Conservation (phyloP, 2,888 invertebrate genomes). For the Temnothorax rugatulus region DNA sequence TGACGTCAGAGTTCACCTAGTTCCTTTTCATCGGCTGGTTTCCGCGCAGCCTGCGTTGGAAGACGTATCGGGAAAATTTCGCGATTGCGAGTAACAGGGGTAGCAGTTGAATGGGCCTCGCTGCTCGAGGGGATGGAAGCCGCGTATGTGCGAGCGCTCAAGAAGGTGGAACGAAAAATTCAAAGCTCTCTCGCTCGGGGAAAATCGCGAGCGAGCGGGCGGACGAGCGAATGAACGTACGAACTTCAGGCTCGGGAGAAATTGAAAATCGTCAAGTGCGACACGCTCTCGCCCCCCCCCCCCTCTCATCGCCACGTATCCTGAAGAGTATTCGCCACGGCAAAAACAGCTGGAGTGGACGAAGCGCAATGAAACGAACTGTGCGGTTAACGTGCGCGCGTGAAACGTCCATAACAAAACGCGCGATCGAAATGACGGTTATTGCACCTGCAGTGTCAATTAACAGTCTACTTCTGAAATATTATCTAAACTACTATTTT, state of each 20-base stretch:
- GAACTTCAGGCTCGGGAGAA: conserved; percentile 58
- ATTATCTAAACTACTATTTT: background rate
- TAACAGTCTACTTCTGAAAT: background rate
- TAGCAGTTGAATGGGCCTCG: conserved; percentile 54
- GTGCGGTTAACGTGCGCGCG: background rate
- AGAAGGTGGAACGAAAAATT: conserved; percentile 61
- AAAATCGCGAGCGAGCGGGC: conserved; percentile 40
- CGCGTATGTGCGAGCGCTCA: conserved; percentile 33
- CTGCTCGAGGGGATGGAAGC: conserved; percentile 52
- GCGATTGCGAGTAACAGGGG: conserved; percentile 69
- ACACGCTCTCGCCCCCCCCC: conserved; percentile 61
- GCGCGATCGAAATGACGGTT: conserved; percentile 10
- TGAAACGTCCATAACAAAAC: conserved; percentile 12
- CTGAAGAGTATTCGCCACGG: conserved; percentile 43
- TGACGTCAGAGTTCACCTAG: conserved; percentile 73
- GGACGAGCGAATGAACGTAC: conserved; percentile 35
- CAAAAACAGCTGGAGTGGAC: conserved; percentile 39
- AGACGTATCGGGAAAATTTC: conserved; percentile 68
- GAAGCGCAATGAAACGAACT: conserved; percentile 41
- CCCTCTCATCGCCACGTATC: conserved; percentile 52
- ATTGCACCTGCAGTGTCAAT: background rate
- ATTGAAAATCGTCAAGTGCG: conserved; percentile 67
- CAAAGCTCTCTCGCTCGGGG: conserved; percentile 59
- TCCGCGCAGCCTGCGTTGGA: conserved; percentile 49
- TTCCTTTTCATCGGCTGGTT: conserved; percentile 52